Evolutionary conservation across 2,888 invertebrate genomes (phyloP), one percentile per base, ranked within the genome.

Genomic region (Leptinotarsa tumamoca): DNA sequence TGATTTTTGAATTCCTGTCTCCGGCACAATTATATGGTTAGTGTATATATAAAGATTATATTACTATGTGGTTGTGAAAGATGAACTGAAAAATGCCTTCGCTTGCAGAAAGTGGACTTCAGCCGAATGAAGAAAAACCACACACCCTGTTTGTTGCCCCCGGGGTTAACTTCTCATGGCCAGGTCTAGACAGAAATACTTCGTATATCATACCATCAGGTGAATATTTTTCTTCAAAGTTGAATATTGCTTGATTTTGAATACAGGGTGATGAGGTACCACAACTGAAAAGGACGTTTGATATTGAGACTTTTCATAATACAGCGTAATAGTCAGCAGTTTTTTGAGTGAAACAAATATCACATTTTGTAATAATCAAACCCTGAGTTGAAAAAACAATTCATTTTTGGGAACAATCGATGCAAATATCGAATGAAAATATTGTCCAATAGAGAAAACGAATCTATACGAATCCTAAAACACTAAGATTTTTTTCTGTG

Each of bases 161-260:
- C 1, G 85, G 84, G 43, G 75, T 76, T n/a, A 88, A 88, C 79
- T 80, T 85, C 43, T 84, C 87, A 23, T 88, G 88, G 87, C 86
- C 87, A 43, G 78, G 79, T 13, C 84, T 84, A 69, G 85, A 87
- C 63, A 83, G 83, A 72, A 86, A 87, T 82, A 81, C 88, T 74
- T 87, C 88, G 67, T 89, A 89, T 77, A 86, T 83, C 14, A 87
- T 89, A 72, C 89, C 88, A n/a, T 84, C 86, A 82, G 87, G 89
- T 89, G 83, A 81, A 81, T 74, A 3, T 68, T 72, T 4, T 54
- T 67, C 66, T 52, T 21, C 23, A 58, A 23, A 58, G 23, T 21
- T 17, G 63, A 17, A 17, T 33, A 15, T 43, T 43, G 43, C 43
- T 43, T 43, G 43, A 43, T 43, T 43, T 43, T 54, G 18, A 18